These are phyloP conservation scores for Meloidogyne chitwoodi DNA, from an alignment of 1,140 invertebrate species.

Conservation along the genomic window DNA sequence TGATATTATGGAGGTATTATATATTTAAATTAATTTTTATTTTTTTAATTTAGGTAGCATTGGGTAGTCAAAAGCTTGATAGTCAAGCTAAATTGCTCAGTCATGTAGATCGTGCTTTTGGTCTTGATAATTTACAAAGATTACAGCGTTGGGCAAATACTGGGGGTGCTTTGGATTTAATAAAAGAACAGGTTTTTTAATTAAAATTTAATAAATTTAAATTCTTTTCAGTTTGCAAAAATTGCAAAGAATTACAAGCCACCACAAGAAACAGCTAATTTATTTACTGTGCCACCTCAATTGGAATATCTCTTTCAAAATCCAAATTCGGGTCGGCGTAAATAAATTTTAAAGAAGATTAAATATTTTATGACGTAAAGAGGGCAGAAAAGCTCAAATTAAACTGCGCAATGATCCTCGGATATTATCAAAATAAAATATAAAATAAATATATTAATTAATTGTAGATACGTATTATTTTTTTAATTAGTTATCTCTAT, in stretches of 20 bases:
- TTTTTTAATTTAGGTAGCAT: slow-evolving; percentile 32
- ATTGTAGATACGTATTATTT: neutral
- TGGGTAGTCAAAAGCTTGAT: slow-evolving; percentile 57
- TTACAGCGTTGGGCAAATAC: slow-evolving; percentile 59
- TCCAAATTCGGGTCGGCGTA: neutral
- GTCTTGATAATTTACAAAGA: slow-evolving; percentile 56
- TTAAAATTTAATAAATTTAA: slow-evolving; percentile 8
- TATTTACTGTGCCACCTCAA: slow-evolving; percentile 57
- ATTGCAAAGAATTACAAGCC: slow-evolving; percentile 59
- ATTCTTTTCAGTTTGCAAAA: slow-evolving; percentile 56
- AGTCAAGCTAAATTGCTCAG: slow-evolving; percentile 57
- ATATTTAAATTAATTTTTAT: neutral
- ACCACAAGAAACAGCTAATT: slow-evolving; percentile 42
- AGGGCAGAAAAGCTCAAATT: neutral
- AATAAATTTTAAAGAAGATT: neutral
- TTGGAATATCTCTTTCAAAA: slow-evolving; percentile 55
- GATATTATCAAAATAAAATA: neutral
- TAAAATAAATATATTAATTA: neutral
- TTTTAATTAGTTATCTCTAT: too few relatives aligned
- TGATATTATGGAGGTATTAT: slow-evolving; percentile 52
- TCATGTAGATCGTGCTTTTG: slow-evolving; percentile 57
- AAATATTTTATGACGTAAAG: neutral
- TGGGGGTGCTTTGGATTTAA: slow-evolving; percentile 55
- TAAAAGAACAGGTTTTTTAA: slow-evolving; percentile 55
- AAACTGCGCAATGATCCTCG: neutral